These are phyloP conservation scores for Cataglyphis cursor DNA, from an alignment of 2,888 invertebrate genomes.

Conservation along the genomic window DNA sequence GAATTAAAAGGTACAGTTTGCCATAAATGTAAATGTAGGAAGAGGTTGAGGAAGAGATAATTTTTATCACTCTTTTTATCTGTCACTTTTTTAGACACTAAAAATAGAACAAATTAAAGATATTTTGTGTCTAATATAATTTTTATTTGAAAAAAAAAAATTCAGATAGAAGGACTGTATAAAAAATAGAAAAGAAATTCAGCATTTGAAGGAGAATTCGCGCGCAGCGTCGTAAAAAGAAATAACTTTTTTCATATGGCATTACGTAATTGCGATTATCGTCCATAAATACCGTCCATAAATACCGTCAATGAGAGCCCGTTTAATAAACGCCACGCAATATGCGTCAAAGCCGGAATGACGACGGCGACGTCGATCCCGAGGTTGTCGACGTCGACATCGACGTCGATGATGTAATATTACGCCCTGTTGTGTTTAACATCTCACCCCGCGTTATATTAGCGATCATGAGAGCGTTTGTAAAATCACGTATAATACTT, in stretches of 20 bases:
- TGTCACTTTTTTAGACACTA: background rate
- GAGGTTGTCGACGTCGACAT: background rate
- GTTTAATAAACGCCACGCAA: slow-evolving; percentile 32
- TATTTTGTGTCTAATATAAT: no score
- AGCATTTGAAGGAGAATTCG: background rate
- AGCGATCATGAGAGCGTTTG: slow-evolving; percentile 15
- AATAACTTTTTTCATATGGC: background rate
- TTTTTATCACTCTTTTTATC: background rate
- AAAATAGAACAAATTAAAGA: no score
- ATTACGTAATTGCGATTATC: slow-evolving; percentile 22
- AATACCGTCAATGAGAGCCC: slow-evolving; percentile 46
- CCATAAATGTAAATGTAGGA: slow-evolving; percentile 9
- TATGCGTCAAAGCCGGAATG: slow-evolving; percentile 36
- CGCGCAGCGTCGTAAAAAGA: background rate
- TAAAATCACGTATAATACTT: slow-evolving; percentile 1
- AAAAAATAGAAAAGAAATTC: background rate
- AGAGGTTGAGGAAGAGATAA: background rate
- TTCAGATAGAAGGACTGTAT: background rate
- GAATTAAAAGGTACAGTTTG: slow-evolving; percentile 67
- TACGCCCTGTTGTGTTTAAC: slow-evolving; percentile 45
- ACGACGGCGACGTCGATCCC: slow-evolving; percentile 29
- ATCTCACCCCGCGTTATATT: slow-evolving; percentile 28
- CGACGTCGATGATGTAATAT: slow-evolving; percentile 29
- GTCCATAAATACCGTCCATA: slow-evolving; percentile 43
- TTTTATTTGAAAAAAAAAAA: no score